Evolutionary conservation across 2,113 vertebrate genomes (phyloP).

Genomic region (Ramphastos sulfuratus): DNA sequence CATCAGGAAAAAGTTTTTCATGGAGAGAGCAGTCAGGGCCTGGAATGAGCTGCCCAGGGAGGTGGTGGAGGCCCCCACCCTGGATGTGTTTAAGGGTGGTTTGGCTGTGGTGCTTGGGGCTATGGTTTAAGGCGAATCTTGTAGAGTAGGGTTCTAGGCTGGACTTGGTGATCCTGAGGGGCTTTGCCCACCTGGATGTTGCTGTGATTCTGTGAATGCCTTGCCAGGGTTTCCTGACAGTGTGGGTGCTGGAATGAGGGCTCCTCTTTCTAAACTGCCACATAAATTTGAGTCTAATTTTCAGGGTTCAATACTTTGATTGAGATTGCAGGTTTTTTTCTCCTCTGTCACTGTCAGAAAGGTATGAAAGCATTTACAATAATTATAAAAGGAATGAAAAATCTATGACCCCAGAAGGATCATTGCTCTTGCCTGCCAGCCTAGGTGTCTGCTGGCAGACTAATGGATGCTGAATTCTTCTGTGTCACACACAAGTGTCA

Average conservation of each 20-base stretch:
- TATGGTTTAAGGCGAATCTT: too few relatives aligned
- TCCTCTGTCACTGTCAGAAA: slow-evolving; percentile 36
- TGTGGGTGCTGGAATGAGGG: not conserved
- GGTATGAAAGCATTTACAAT: slow-evolving; percentile 35
- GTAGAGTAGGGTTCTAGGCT: too few relatives aligned
- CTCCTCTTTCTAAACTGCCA: slow-evolving; percentile 21
- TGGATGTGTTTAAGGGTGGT: too few relatives aligned
- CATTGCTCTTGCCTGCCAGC: not conserved
- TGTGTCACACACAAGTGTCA: not conserved
- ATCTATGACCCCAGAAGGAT: not conserved
- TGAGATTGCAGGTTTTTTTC: slow-evolving; percentile 7
- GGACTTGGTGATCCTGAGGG: too few relatives aligned
- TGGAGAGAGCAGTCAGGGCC: too few relatives aligned
- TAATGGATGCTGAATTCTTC: not conserved
- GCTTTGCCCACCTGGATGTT: too few relatives aligned
- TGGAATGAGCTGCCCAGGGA: too few relatives aligned
- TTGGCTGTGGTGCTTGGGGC: too few relatives aligned
- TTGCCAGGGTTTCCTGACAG: not conserved
- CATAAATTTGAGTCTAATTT: slow-evolving; percentile 54
- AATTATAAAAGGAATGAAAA: slow-evolving; percentile 40
- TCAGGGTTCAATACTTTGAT: slow-evolving; percentile 48
- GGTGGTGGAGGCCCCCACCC: too few relatives aligned
- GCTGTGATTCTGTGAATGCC: too few relatives aligned
- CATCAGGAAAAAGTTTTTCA: too few relatives aligned
- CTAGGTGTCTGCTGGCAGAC: not conserved